Base-by-base conservation (phyloP, 1,140 invertebrate genomes). In the Drosophila punjabiensis region DNA sequence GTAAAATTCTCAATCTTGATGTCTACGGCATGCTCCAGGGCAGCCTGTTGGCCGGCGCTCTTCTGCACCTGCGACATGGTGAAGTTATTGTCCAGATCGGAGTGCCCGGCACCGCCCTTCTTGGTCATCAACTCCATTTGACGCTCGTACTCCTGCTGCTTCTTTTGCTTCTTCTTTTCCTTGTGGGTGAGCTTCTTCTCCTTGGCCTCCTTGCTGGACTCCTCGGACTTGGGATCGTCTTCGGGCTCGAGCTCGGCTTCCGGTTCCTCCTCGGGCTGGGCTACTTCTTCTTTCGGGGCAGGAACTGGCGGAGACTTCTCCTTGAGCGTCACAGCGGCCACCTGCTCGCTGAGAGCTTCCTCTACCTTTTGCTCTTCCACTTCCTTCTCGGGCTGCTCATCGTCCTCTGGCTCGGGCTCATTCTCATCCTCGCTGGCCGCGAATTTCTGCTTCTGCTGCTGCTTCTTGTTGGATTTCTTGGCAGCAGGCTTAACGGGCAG, bases 1-100 rank as follows among this genome's bases (percentile, higher is more conserved):
- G 98, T 99, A 92, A 99, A 99, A 93, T 99, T 99, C 92, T 99
- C 99, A 28, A 99, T 96, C 95, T 99, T 99, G 32, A 99, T 99
- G 93, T 99, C 99, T 20, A 99, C 96, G 5, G 98, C 98, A 93
- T 98, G 97, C 92, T 99, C 98, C 56, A 99, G 84, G 28, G 98
- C 96, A 39, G 96, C 96, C 81, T 97, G 95, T 79, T 98, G 96
- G 87, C 97, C 97, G 24, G 96, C 95, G 64, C 96, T 96, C 94
- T 98, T 98, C 87, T 98, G 96, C n/a, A 96, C 96, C 93, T 99
- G 98, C 10, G 99, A 99, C 53, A 99, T 96, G 5, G 98, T 98
- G 92, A 99, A 99, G 93, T 99, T 99, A 32, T 96, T 96, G 63
- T 97, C 98, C 35, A 98, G 94, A 71, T 98, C 97, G 56, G 96